Conservation (phyloP, 2,113 vertebrate genomes). For the Scytalopus superciliaris region DNA sequence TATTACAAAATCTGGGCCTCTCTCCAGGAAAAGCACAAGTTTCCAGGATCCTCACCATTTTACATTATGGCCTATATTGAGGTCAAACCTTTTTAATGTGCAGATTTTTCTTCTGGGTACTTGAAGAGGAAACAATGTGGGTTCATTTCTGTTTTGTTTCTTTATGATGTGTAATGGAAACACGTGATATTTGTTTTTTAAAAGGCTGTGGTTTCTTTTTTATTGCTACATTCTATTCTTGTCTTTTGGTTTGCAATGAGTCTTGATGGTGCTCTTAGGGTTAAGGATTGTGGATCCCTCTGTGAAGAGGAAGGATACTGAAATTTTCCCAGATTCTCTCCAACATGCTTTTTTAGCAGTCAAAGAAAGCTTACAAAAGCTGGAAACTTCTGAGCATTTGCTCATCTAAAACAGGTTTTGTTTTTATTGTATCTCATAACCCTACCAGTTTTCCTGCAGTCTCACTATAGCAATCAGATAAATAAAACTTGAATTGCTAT, state of each 20-base stretch:
- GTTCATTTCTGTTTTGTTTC: not conserved
- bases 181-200: not conserved
- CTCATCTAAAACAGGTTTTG: not conserved
- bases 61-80: slow-evolving; percentile 21
- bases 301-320: not conserved
- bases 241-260: not conserved
- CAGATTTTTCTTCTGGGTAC: slow-evolving; percentile 22
- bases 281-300: not conserved
- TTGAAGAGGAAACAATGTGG: slow-evolving; percentile 39
- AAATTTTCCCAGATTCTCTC: not conserved
- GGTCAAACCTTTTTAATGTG: slow-evolving; percentile 50
- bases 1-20: slow-evolving; percentile 56
- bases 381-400: not conserved
- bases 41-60: slow-evolving; percentile 51
- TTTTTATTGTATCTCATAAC: not conserved
- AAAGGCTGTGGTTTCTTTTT: not conserved
- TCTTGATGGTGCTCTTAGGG: not conserved
- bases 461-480: not conserved
- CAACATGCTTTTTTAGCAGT: not conserved
- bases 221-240: not conserved
- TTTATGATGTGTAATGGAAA: not conserved
- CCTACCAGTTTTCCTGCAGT: not conserved
- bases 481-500: not conserved
- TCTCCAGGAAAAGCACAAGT: slow-evolving; percentile 56
- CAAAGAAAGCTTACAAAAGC: not conserved